Evolutionary conservation across 2,797 vertebrate species (phyloP), one percentile per base, ranked within the genome.

Genomic region (Tarsius wallacei): DNA sequence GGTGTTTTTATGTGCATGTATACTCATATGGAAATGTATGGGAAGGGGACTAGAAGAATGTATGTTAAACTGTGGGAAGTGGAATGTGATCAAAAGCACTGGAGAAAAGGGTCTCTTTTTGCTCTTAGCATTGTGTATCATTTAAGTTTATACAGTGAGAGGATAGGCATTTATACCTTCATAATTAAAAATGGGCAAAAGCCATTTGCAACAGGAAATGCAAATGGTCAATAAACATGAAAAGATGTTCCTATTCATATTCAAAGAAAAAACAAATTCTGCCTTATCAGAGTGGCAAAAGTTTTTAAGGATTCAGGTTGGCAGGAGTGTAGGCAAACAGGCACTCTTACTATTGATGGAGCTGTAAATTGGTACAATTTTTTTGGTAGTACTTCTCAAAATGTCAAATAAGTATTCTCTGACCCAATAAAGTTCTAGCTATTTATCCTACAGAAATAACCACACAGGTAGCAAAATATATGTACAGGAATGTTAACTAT

Each of bases 401-500:
- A 87, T 49, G 76, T 86, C 90, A 91, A 96, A 88, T 80, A 55
- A 74, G 28, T 49, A 93, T 53, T 87, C 42, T 84, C 87, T 96
- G 89, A 95, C 77, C 70, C 80, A 68, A 81, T 63, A 81, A 91
- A 77, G 59, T 74, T 90, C 66, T 76, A 93, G 51, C 73, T 90
- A 88, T 90, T 82, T 92, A 77, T 28, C 47, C 76, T 95, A 90
- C 13, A 94, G 66, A 96, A 94, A 96, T 77, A 87, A 26, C 76
- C 90, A 96, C 70, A 93, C 3, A 90, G 42, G 71, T 64, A 95
- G 80, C 70, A 96, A 97, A 95, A 90, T 82, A 59, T 77, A 93
- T 78, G 61, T 78, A 94, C 64, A 84, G 42, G 33, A 66, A 93
- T 94, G 51, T 76, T 91, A 94, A 68, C 33, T 78, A 71, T 87